Evolutionary conservation across 1,140 invertebrate species (phyloP).

Genomic region (Drosophila triauraria): DNA sequence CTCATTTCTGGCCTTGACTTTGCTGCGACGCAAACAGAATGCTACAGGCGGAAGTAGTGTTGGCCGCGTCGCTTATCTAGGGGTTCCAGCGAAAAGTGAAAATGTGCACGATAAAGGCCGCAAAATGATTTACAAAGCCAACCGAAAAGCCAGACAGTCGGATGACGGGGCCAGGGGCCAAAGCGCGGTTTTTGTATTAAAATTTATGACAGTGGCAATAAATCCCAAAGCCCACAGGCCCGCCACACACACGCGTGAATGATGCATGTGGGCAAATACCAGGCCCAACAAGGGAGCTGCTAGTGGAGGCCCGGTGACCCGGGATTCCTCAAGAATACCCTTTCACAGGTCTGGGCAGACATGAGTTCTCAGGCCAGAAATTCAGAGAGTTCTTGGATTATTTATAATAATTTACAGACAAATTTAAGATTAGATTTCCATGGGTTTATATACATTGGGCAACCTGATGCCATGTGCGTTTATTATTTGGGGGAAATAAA

Average conservation of each 20-base stretch:
- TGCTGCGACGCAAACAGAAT: conserved; percentile 39
- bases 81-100: conserved; percentile 60
- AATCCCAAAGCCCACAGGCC: conserved; percentile 51
- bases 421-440: neutral
- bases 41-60: conserved; percentile 70
- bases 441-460: too few species aligned
- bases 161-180: conserved; percentile 11
- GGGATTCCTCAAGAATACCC: conserved; percentile 24
- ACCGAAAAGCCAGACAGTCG: conserved; percentile 12
- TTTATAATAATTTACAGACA: neutral
- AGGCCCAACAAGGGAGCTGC: conserved; percentile 13
- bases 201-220: conserved; percentile 71
- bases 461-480: too few species aligned
- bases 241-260: conserved; percentile 32
- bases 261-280: conserved; percentile 47
- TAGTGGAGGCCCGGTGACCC: neutral
- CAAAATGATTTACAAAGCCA: conserved; percentile 74
- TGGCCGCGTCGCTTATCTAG: conserved; percentile 47
- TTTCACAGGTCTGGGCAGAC: neutral
- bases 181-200: conserved; percentile 58
- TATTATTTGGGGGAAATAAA: too few species aligned
- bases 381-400: neutral
- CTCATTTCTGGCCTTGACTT: conserved; percentile 63
- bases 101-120: conserved; percentile 68
- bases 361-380: neutral